Percentiles rank a stretch among this genome's conserved stretches.
These are phyloP conservation scores for Nematolebias whitei DNA, from an alignment of 2,113 vertebrate species.

Conservation along the genomic window DNA sequence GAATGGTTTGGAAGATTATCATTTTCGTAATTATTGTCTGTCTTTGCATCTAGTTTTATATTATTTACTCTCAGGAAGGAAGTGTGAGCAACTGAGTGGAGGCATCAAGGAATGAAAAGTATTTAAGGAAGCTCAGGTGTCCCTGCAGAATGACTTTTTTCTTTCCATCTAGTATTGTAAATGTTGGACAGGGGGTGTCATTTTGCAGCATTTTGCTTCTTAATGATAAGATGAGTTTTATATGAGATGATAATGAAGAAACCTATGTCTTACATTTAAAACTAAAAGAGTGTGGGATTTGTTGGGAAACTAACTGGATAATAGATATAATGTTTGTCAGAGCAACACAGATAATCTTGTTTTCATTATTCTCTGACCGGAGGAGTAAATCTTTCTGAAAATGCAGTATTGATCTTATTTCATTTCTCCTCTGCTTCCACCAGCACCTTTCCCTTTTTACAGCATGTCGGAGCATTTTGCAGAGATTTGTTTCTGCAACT, in stretches of 20 bases:
- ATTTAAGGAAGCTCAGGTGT: slow-evolving; percentile 10
- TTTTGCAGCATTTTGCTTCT: slow-evolving; percentile 10
- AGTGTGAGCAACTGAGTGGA: not conserved
- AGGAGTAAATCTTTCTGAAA: slow-evolving; percentile 7
- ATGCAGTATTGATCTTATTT: slow-evolving; percentile 13
- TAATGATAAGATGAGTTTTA: not conserved
- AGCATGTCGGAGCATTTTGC: too few species aligned
- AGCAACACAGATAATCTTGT: not conserved
- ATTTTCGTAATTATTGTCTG: slow-evolving; percentile 15
- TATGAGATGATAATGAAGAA: not conserved
- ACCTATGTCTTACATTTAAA: not conserved
- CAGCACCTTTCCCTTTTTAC: too few species aligned
- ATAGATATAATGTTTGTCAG: not conserved
- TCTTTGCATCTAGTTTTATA: slow-evolving; percentile 14
- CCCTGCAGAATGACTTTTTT: slow-evolving; percentile 28
- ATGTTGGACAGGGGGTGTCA: slow-evolving; percentile 55
- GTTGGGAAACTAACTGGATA: not conserved
- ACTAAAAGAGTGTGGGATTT: not conserved
- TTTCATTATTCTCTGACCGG: slow-evolving; percentile 25
- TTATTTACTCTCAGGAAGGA: not conserved
- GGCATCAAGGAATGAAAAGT: not conserved
- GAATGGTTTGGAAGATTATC: slow-evolving; percentile 10
- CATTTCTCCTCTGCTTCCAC: not conserved
- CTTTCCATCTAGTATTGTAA: slow-evolving; percentile 33
- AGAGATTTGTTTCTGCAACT: too few species aligned